Evolutionary conservation across 2,797 vertebrate species (phyloP).

Genomic region (Nannoperca obscura): DNA sequence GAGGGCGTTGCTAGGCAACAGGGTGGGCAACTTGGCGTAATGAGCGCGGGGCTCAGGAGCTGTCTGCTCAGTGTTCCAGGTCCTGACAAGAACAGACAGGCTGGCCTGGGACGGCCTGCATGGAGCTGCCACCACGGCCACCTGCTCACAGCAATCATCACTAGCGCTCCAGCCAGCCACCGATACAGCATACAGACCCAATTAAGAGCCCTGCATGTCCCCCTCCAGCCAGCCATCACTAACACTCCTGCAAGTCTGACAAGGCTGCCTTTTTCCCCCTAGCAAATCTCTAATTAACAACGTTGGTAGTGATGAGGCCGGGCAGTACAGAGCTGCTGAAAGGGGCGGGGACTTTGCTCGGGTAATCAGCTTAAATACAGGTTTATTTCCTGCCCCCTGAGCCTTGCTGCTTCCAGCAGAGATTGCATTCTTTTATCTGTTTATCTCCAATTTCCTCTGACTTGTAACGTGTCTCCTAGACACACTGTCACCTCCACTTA

Average conservation of each 20-base stretch:
- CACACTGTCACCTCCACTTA: constrained; percentile 84
- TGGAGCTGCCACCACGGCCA: constrained; percentile 87
- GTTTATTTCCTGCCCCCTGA: constrained; percentile 88
- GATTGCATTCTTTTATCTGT: constrained; percentile 85
- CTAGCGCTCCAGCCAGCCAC: constrained; percentile 86
- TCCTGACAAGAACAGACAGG: constrained; percentile 88
- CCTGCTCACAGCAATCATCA: constrained; percentile 88
- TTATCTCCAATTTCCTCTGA: constrained; percentile 87
- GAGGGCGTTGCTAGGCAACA: constrained; percentile 78
- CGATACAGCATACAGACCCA: constrained; percentile 88
- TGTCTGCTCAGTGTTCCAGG: constrained; percentile 88
- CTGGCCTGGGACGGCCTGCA: constrained; percentile 82
- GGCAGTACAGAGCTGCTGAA: constrained; percentile 80
- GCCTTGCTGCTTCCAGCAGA: constrained; percentile 82
- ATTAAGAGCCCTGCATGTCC: constrained; percentile 87
- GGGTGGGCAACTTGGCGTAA: constrained; percentile 81
- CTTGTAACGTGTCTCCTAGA: constrained; percentile 83
- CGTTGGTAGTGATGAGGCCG: constrained; percentile 75
- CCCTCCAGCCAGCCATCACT: constrained; percentile 90
- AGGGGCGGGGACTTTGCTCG: constrained; percentile 82
- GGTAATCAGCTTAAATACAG: constrained; percentile 91
- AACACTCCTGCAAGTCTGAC: constrained; percentile 89
- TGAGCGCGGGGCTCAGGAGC: constrained; percentile 81
- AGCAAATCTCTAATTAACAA: constrained; percentile 87
- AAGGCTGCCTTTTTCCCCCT: constrained; percentile 84